Base-by-base conservation (phyloP, 2,113 vertebrate genomes). In the Halcyon senegalensis region DNA sequence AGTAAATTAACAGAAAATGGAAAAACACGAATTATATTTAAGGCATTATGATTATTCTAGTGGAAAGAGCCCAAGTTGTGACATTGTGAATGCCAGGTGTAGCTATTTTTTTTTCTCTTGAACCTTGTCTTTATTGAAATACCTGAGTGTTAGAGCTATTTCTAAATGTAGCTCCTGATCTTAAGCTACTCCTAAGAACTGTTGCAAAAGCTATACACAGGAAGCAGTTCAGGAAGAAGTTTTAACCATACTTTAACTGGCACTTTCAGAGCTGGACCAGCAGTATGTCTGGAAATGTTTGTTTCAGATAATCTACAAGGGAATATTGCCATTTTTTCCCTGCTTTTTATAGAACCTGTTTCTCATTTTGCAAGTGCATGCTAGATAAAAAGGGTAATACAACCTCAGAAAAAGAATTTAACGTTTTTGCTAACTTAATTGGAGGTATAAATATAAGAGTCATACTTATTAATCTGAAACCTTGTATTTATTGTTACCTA, bases 401-500 rank as follows among this genome's bases (percentile, higher is more conserved):
- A 79, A 48, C 44, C 95, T 79, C 55, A 68, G 76, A 80, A 92
- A 90, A 87, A 85, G 15, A 66, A 85, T 77, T 35, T 41, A 53
- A 31, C 31, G 31, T 73, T 94, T 91, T 93, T 66, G 6, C 59
- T 83, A 10, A 46, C 88, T 96, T 91, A 94, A 88, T 77, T 95
- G 17, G 30, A 73, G 30, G 35, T 39, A 78, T 90, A 92, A 93
- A 90, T 93, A 35, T 64, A 28, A 59, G 28, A 86, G 31, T 73
- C 28, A 39, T 51, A 77, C 9, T 93, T 89, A 78, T n/a, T 91
- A 31, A 79, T 39, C 31, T 74, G 82, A 88, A 97, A 93, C 59
- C 44, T 73, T 87, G 21, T 83, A 79, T 90, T 96, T 92, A 70
- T 90, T 94, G 82, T 89, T 96, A 92, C 63, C 82, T 96, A 84